Evolutionary conservation across 2,113 vertebrate species (phyloP).

Genomic region (Corydoras sp.): DNA sequence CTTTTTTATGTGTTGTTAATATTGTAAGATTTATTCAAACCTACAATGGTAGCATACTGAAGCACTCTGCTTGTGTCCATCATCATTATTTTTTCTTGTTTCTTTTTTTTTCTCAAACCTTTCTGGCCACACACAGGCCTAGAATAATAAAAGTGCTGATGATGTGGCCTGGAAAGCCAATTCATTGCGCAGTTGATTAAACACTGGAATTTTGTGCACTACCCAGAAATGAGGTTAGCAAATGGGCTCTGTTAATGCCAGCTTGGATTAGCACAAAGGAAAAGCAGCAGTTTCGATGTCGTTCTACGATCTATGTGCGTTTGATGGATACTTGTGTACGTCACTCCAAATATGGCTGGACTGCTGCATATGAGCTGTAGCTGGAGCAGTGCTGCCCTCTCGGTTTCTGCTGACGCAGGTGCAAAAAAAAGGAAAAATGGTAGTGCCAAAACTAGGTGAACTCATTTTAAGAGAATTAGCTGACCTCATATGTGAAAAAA

Average conservation of each 20-base stretch:
- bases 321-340: constrained; percentile 69
- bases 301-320: constrained; percentile 57
- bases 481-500: constrained; percentile 19
- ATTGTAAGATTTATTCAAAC: no score
- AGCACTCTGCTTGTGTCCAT: neutral
- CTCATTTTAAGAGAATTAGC: constrained; percentile 20
- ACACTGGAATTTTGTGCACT: constrained; percentile 70
- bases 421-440: neutral
- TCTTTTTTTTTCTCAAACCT: constrained; percentile 46
- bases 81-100: constrained; percentile 35
- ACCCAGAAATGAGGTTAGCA: constrained; percentile 77
- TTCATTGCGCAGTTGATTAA: constrained; percentile 72
- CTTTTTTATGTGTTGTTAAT: no score
- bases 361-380: constrained; percentile 57
- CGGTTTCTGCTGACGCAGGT: constrained; percentile 42
- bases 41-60: neutral
- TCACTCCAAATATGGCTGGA: constrained; percentile 68
- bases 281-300: constrained; percentile 64
- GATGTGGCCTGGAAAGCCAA: constrained; percentile 71
- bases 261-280: constrained; percentile 68
- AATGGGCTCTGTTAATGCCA: constrained; percentile 67
- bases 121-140: constrained; percentile 67
- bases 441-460: neutral
- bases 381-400: constrained; percentile 62
- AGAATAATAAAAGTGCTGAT: constrained; percentile 75